These are phyloP conservation scores for Branchipolynoe longqiensis DNA, from an alignment of 2,888 invertebrate species.

Conservation along the genomic window DNA sequence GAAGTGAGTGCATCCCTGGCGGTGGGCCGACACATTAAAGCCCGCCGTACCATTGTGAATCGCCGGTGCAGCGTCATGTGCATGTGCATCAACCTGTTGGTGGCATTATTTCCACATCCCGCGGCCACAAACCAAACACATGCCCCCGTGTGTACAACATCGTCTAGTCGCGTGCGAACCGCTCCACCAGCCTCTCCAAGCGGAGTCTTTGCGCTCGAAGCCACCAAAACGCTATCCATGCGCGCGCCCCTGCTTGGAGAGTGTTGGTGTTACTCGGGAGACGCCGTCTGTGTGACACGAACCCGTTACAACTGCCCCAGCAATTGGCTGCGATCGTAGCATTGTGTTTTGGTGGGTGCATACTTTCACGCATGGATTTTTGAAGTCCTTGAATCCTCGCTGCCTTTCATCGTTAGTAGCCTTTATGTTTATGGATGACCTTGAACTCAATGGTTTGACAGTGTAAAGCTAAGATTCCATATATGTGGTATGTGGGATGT, in stretches of 20 bases:
- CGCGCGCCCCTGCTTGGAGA: not conserved
- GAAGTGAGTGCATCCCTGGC: too few species aligned
- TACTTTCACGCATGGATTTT: constrained; percentile 4
- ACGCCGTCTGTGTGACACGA: not conserved
- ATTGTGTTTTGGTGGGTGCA: constrained; percentile 46
- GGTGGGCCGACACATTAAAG: too few species aligned
- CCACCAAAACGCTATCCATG: not conserved
- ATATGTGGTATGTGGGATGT: too few species aligned
- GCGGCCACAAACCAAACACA: not conserved
- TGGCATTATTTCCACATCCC: constrained; percentile 6
- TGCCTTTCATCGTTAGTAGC: too few species aligned
- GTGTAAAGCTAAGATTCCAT: too few species aligned
- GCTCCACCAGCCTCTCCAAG: not conserved
- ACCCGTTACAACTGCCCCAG: constrained; percentile 27
- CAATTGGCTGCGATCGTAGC: constrained; percentile 14
- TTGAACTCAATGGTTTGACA: too few species aligned
- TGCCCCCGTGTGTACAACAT: not conserved
- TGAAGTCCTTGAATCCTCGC: not conserved
- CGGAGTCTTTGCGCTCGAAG: not conserved
- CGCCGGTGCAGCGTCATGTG: too few species aligned
- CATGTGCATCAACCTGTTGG: constrained; percentile 1
- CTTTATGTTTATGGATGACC: too few species aligned
- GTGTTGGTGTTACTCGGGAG: not conserved
- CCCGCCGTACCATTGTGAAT: too few species aligned
- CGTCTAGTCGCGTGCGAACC: not conserved